phyloP scores from a whole-genome alignment of 2,113 vertebrate genomes.

The Nothocercus julius region DNA sequence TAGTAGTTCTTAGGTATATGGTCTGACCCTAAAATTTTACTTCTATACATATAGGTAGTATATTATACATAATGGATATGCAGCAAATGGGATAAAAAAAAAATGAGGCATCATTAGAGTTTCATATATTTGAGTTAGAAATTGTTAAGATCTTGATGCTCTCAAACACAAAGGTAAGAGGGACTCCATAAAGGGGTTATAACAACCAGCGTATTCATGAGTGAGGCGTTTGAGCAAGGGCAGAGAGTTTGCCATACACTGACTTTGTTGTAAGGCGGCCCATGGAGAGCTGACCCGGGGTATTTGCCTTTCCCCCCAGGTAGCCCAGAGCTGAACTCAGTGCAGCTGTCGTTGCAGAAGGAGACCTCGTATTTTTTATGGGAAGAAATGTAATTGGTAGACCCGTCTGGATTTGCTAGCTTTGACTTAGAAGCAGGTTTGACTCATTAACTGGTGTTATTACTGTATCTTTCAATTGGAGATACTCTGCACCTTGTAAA shows the following conservation, averaged over 20 bases:
- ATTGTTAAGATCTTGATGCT: not conserved
- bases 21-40: not conserved
- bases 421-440: not conserved
- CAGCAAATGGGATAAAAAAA: conserved; percentile 4
- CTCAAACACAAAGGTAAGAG: conserved; percentile 3
- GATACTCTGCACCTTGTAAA: not conserved
- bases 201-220: conserved; percentile 11
- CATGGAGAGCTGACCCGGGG: not conserved
- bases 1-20: not conserved
- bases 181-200: not conserved
- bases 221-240: not conserved
- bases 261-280: not conserved
- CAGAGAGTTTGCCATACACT: not conserved
- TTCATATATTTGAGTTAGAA: not conserved
- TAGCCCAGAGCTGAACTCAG: not conserved
- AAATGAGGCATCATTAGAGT: not conserved
- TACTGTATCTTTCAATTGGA: not conserved
- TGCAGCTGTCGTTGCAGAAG: not conserved
- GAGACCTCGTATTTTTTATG: not conserved
- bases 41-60: not conserved
- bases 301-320: not conserved
- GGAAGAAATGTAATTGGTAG: not conserved
- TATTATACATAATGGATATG: not conserved
- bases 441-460: not conserved
- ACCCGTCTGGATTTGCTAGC: not conserved